Evolutionary conservation across 2,797 vertebrate species (phyloP), one percentile per base, ranked within the genome.

Genomic region (Allobates femoralis): DNA sequence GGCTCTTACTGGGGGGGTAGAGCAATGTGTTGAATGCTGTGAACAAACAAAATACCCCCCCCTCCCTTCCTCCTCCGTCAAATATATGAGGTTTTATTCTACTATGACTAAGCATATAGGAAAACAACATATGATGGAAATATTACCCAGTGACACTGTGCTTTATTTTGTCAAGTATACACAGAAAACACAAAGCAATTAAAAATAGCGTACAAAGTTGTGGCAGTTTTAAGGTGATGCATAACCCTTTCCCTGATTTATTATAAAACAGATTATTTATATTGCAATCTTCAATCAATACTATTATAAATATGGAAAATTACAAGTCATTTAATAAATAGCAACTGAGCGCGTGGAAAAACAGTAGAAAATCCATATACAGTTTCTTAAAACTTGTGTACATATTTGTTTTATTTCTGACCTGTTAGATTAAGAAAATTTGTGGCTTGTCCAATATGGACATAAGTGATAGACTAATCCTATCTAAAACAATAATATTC

Each of bases 401-500:
- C 41, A 78, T 50, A 19, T 51, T 60, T 28, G 50, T 46, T 32
- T 16, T 37, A 56, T 23, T 55, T 75, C 53, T 74, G n/a, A 67
- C 41, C 79, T 53, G 62, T 19, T 55, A 67, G 4, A 86, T 66
- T 23, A 56, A 67, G 6, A 53, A 71, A 34, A n/a, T 32, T 15
- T 32, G 53, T 21, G 16, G 11, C 2, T 53, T 5, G 21, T 86
- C 60, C 73, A 86, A n/a, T 82, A 58, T 82, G 60, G 79, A 56
- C 23, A 30, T 32, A 34, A 26, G 1, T 23, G 12, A 34, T 69
- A 16, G 69, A 3, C 28, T 26, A 23, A 15, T 37, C 69, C 93
- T 94, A 98, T 94, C 97, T 96, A 89, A 99, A 98, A 92, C 96
- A 98, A 94, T 97, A 97, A 94, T 99, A 99, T 87, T 98, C 98